phyloP scores from a whole-genome alignment of 1,140 invertebrate genomes.

The Ceratosolen fusciceps region DNA sequence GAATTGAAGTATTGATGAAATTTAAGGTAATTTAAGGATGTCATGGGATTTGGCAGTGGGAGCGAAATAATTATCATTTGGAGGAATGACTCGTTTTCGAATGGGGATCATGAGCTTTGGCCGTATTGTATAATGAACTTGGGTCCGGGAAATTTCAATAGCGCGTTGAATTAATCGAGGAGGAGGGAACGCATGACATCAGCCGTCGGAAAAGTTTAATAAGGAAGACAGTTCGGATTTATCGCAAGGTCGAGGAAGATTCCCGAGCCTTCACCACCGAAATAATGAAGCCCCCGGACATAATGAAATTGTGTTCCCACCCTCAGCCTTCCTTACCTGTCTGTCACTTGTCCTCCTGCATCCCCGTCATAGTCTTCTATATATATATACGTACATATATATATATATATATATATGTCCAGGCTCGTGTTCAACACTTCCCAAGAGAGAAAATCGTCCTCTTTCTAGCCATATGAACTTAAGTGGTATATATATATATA shows the following conservation, averaged over 20 bases:
- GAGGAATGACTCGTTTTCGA: neutral
- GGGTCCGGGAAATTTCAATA: conserved; percentile 42
- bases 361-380: too few relatives aligned
- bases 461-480: conserved; percentile 54
- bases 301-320: conserved; percentile 65
- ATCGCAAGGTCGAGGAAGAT: conserved; percentile 50
- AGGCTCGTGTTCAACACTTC: neutral
- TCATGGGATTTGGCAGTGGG: too few relatives aligned
- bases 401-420: too few relatives aligned
- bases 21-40: neutral
- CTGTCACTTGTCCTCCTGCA: neutral
- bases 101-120: neutral
- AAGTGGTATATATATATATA: conserved; percentile 58
- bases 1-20: too few relatives aligned
- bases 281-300: conserved; percentile 61
- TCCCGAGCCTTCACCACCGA: conserved; percentile 31
- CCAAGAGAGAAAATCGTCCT: neutral
- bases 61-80: neutral
- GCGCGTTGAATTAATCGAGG: conserved; percentile 32
- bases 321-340: conserved; percentile 37
- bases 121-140: neutral
- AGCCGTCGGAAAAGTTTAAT: conserved; percentile 54
- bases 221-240: conserved; percentile 64
- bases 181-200: neutral
- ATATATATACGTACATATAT: too few relatives aligned